A percentile compares a stretch with the other conserved stretches of the same genome.
Evolutionary conservation across 2,797 vertebrate genomes (phyloP).

Genomic region (Macrochelys suwanniensis): DNA sequence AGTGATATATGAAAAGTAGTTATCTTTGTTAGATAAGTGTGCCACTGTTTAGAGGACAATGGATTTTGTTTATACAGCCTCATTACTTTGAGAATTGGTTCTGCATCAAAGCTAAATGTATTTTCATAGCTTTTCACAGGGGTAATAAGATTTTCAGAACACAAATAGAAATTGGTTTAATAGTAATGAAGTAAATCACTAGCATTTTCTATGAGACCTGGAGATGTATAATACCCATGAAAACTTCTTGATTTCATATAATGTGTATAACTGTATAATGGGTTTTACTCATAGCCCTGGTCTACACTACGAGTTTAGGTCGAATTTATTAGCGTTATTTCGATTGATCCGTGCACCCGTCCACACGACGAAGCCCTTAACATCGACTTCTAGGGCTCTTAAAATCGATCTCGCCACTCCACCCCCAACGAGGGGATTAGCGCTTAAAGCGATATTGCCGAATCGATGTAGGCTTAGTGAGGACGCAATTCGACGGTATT

Average conservation of each 20-base stretch:
- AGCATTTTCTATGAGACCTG: conserved; percentile 52
- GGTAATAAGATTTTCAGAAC: conserved; percentile 77
- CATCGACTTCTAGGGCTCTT: no score
- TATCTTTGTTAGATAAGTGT: conserved; percentile 79
- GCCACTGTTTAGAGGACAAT: conserved; percentile 82
- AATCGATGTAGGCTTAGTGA: no score
- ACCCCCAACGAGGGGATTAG: no score
- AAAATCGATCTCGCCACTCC: no score
- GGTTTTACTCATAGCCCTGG: no score
- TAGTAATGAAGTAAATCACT: conserved; percentile 71
- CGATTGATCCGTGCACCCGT: no score
- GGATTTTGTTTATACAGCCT: conserved; percentile 80
- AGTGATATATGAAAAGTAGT: conserved; percentile 88
- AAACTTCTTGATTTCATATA: conserved; percentile 63
- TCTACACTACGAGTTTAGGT: no score
- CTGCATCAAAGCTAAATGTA: conserved; percentile 75
- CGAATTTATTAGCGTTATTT: no score
- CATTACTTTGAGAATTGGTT: conserved; percentile 77
- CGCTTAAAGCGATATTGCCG: no score
- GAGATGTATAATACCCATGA: conserved; percentile 62
- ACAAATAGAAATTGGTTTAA: conserved; percentile 68
- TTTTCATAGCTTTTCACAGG: conserved; percentile 77
- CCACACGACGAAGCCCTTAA: no score
- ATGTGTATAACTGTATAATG: not conserved
- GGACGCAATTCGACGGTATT: no score